These are phyloP conservation scores for Raja brachyura DNA, from an alignment of 2,113 vertebrate species.

Conservation along the genomic window DNA sequence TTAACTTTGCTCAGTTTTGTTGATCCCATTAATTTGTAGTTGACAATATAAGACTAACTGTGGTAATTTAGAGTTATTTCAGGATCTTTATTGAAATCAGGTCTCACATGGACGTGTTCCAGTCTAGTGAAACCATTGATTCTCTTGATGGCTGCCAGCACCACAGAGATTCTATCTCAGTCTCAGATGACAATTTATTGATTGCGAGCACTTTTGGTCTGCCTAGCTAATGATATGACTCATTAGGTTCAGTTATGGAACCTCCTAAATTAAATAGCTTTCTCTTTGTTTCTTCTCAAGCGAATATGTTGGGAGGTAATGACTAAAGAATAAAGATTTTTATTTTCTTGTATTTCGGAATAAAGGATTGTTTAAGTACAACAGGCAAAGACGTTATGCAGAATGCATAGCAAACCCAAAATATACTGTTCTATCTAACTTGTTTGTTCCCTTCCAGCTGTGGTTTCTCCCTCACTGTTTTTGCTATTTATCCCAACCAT, in stretches of 20 bases:
- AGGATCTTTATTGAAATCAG: conserved; percentile 4
- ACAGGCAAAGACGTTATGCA: neutral
- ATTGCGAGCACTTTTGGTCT: neutral
- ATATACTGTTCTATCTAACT: neutral
- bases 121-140: conserved; percentile 8
- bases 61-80: neutral
- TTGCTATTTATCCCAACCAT: neutral
- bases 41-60: neutral
- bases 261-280: neutral
- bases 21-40: neutral
- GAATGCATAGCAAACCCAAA: neutral
- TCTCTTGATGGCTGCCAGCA: neutral
- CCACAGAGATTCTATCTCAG: neutral
- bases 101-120: neutral
- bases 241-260: neutral
- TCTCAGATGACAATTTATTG: neutral
- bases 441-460: neutral
- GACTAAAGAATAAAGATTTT: neutral
- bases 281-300: neutral
- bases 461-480: neutral
- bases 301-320: neutral
- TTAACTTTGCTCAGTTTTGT: neutral
- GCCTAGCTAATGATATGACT: conserved; percentile 3
- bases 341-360: neutral
- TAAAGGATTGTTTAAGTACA: neutral